phyloP scores from a whole-genome alignment of 1,140 invertebrate species.

The Lysiphlebus fabarum region DNA sequence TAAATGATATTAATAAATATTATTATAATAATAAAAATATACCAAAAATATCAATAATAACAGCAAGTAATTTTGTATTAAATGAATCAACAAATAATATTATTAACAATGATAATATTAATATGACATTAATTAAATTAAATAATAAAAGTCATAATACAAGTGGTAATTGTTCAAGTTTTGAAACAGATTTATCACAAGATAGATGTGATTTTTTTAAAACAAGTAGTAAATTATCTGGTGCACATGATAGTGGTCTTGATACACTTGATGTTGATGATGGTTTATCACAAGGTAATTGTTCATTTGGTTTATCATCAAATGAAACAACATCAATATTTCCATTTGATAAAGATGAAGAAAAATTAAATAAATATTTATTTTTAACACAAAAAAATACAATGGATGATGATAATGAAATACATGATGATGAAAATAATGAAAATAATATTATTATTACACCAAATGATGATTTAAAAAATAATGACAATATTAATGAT shows the following conservation, averaged over 20 bases:
- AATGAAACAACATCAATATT: conserved; percentile 24
- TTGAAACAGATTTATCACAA: conserved; percentile 35
- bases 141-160: conserved; percentile 36
- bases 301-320: conserved; percentile 20
- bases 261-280: conserved; percentile 25
- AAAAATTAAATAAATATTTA: conserved; percentile 10
- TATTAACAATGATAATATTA: conserved; percentile 35
- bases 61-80: conserved; percentile 50
- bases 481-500: conserved; percentile 28
- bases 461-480: conserved; percentile 30
- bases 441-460: conserved; percentile 41
- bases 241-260: conserved; percentile 24
- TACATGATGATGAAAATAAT: conserved; percentile 22
- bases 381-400: neutral
- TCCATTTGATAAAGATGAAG: conserved; percentile 15
- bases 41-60: conserved; percentile 50
- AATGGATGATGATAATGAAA: neutral
- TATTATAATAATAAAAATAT: conserved; percentile 34
- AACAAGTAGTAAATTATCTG: conserved; percentile 18
- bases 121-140: conserved; percentile 28
- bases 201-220: conserved; percentile 28
- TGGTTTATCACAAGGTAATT: conserved; percentile 19
- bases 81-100: conserved; percentile 48
- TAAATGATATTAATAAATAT: conserved; percentile 15
- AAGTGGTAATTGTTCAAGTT: conserved; percentile 40